A percentile compares a stretch with the other conserved stretches of the same genome.
phyloP scores from a whole-genome alignment of 2,113 vertebrate species.

The Emydura subglobosa region DNA sequence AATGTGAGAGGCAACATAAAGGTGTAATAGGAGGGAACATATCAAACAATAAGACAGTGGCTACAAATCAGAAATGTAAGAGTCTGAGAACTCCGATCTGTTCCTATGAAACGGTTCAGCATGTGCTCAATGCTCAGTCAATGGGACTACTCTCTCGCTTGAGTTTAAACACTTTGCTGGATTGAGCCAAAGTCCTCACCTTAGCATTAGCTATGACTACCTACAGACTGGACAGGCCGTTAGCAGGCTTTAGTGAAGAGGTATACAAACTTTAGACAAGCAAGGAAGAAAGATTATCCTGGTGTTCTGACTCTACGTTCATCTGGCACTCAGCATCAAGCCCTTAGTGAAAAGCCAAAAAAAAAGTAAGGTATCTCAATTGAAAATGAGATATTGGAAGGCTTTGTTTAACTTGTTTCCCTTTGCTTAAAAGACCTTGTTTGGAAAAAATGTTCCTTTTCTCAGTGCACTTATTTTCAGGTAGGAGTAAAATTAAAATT shows the following conservation, averaged over 20 bases:
- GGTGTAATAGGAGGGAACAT: too few species aligned
- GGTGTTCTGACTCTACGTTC: background rate
- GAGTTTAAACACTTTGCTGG: background rate
- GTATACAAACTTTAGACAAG: background rate
- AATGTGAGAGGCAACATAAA: too few species aligned
- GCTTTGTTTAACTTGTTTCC: background rate
- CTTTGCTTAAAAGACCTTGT: background rate
- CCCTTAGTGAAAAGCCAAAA: background rate
- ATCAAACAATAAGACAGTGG: too few species aligned
- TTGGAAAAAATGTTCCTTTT: background rate
- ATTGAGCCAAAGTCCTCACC: background rate
- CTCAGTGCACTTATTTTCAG: background rate
- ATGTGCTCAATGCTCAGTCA: too few species aligned
- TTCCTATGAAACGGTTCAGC: too few species aligned
- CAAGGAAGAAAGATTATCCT: background rate
- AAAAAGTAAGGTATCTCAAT: background rate
- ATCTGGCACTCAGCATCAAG: background rate
- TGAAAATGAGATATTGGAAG: background rate
- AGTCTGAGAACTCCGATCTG: too few species aligned
- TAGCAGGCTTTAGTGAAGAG: background rate
- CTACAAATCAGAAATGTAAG: too few species aligned
- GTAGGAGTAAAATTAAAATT: background rate
- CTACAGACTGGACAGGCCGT: background rate
- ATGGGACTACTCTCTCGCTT: too few species aligned
- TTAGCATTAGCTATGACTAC: background rate